Evolutionary conservation across 2,113 vertebrate genomes (phyloP), one percentile per base, ranked within the genome.

Genomic region (Chloropsis cyanopogon): DNA sequence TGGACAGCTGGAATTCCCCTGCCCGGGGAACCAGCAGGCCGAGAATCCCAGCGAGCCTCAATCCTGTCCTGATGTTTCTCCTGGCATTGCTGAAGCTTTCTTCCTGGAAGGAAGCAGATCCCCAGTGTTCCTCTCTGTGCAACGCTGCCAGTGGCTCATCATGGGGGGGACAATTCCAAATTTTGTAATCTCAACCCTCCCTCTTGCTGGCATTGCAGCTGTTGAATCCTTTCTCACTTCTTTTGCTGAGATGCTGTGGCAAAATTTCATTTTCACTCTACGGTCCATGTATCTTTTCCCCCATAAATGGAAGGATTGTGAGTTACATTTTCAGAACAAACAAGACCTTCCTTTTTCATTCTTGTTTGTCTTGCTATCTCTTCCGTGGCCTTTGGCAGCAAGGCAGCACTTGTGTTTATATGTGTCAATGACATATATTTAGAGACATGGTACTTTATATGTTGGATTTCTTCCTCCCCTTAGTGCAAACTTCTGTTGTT

Each of bases 331-430:
- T 90, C 35, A 92, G 92, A 83, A 68, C 72, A 88, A 95, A 75
- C 56, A 88, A 64, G 60, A 70, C 69, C 29, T 93, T 94, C 52
- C 37, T 82, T 81, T 96, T 91, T 89, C 22, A 19, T 86, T 94
- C 61, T 76, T 88, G 66, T 92, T 94, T 94, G 80, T 71, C 66
- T 44, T 94, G 85, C 63, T 77, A 1, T 93, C 94, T 94, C 35
- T 93, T 66, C 68, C 6, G 7, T 91, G 90, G 90, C 79, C 66
- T 88, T 86, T 86, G 85, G 76, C 90, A 88, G 86, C 39, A 66
- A 75, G 80, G 59, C 64, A 86, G 60, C 71, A 5, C 54, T 86
- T 81, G 35, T 92, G 80, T 94, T 96, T 76, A 52, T 73, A 22
- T 88, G 9, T 90, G 60, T 92, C 76, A 82, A 2, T 86, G 82